Base-by-base conservation (phyloP, 2,113 vertebrate genomes). In the Malurus elegans region DNA sequence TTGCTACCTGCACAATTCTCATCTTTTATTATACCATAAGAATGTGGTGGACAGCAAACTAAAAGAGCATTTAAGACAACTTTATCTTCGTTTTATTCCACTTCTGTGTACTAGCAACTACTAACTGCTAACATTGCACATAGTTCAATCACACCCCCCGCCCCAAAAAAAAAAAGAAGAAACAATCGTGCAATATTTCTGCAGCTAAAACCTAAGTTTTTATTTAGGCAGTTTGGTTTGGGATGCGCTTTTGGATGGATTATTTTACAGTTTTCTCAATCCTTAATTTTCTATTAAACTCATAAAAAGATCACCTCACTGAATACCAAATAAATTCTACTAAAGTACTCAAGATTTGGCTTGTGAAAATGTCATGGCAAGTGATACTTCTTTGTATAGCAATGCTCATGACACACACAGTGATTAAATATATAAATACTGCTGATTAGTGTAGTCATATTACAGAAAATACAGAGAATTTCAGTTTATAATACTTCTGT, bases 401-500 rank as follows among this genome's bases (percentile, higher is more conserved):
- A 86, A 84, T 3, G 38, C 67, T 88, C 15, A 90, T 79, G 61
- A 70, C 12, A 72, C 51, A 90, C 17, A 81, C 6, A 23, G 38
- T 6, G 50, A 90, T 92, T 91, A 87, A 88, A 66, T 38, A 73
- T 85, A 92, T 72, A 94, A 95, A 79, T 25, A 86, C 6, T 65
- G 48, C 9, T 47, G 57, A 72, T 86, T 67, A 91, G 16, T 26
- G 7, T 51, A 71, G 60, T 69, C 93, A 17, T 42, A 72, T 75
- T 86, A 70, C 18, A 69, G 32, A 86, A 76, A 86, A 87, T 7
- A 82, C 32, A 94, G 66, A 87, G 90, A 95, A 58, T 26, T 78
- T 53, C 53, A 62, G 62, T 90, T 91, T 88, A 71, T 44, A 92
- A 81, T 86, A 81, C 19, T 86, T 72, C 62, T 69, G 47, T 48